A percentile compares a stretch with the other conserved stretches of the same genome.
Conservation (phyloP, 2,797 vertebrate species). For the Fistularia tabacaria region DNA sequence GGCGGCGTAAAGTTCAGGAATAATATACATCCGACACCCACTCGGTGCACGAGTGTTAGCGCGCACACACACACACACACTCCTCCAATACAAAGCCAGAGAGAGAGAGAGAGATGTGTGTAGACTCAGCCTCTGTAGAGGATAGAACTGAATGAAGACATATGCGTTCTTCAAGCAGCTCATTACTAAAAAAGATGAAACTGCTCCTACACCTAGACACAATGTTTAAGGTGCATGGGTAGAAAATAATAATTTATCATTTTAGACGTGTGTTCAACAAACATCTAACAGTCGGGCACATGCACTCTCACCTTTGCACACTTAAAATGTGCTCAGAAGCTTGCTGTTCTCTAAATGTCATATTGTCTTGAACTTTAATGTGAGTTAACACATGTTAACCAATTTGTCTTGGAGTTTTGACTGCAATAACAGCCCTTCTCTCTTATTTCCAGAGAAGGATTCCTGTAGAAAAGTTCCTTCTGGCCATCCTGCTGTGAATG, state of each 20-base stretch:
- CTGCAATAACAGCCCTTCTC: constrained; percentile 86
- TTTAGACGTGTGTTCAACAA: background rate
- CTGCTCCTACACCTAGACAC: constrained; percentile 14
- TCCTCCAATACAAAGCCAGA: background rate
- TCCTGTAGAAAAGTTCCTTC: constrained; percentile 88
- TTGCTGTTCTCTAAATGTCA: constrained; percentile 22
- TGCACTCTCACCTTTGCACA: constrained; percentile 13
- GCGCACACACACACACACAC: background rate
- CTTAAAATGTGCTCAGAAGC: constrained; percentile 24
- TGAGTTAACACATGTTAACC: constrained; percentile 44
- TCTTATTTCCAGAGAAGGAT: constrained; percentile 96
- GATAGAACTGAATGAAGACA: constrained; percentile 35
- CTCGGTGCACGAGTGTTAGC: constrained; percentile 33
- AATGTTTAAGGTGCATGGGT: constrained; percentile 12
- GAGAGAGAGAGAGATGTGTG: constrained; percentile 21
- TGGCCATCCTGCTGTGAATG: constrained; percentile 83
- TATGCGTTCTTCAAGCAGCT: constrained; percentile 43
- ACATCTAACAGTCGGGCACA: background rate
- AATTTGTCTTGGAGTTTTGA: constrained; percentile 55
- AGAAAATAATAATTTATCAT: background rate
- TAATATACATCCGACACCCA: constrained; percentile 30
- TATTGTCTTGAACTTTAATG: constrained; percentile 41
- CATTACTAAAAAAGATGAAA: constrained; percentile 30
- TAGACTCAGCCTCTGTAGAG: constrained; percentile 11
- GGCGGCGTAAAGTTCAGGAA: constrained; percentile 24